Evolutionary conservation across 2,888 invertebrate species (phyloP).

Genomic region (Epinotia brunnichana): DNA sequence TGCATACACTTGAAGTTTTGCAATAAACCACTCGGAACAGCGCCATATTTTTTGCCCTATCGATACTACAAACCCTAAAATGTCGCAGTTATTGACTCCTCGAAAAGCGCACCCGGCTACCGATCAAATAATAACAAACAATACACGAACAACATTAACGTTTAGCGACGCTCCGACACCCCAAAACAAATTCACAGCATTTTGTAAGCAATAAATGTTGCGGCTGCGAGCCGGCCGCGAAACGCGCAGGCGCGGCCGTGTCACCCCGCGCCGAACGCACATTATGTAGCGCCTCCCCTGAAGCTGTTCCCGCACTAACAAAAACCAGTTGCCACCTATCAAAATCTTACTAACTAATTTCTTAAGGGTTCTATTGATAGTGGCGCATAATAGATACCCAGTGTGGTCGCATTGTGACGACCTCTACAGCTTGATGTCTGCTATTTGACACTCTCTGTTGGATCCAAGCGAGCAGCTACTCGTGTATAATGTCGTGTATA

Average conservation of each 20-base stretch:
- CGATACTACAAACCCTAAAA: constrained; percentile 39
- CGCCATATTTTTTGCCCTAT: constrained; percentile 39
- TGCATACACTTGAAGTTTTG: constrained; percentile 48
- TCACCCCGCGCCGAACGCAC: constrained; percentile 50
- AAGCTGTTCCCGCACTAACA: constrained; percentile 52
- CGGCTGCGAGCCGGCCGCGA: constrained; percentile 52
- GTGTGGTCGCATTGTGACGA: constrained; percentile 69
- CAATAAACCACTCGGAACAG: constrained; percentile 36
- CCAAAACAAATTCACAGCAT: constrained; percentile 65
- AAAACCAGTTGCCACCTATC: constrained; percentile 67
- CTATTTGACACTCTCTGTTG: constrained; percentile 67
- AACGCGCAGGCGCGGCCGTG: constrained; percentile 49
- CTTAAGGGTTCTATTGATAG: constrained; percentile 71
- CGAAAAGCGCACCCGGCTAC: constrained; percentile 56
- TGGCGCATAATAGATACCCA: constrained; percentile 66
- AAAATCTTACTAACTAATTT: constrained; percentile 76
- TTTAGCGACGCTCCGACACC: constrained; percentile 65
- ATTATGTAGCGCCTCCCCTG: constrained; percentile 51
- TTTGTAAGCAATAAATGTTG: constrained; percentile 63
- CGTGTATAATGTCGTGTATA: constrained; percentile 72
- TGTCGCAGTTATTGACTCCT: constrained; percentile 50
- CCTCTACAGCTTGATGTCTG: constrained; percentile 63
- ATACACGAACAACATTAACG: constrained; percentile 59
- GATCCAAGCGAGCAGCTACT: constrained; percentile 61
- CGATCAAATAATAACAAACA: constrained; percentile 62